Conservation (phyloP, 2,797 vertebrate genomes). For the Uromys caudimaculatus region DNA sequence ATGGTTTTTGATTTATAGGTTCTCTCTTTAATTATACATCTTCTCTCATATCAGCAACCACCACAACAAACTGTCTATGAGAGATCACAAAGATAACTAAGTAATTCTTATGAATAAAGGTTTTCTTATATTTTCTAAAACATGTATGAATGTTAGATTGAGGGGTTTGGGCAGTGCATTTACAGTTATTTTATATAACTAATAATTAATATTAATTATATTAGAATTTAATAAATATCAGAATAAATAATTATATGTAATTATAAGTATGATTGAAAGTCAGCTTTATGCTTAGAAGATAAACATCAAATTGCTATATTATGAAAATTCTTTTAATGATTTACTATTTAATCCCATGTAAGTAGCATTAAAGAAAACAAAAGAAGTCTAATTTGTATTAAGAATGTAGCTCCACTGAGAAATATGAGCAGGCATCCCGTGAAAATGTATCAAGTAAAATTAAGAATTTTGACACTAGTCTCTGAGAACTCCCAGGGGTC, state of each 20-base stretch:
- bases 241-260: neutral
- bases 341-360: neutral
- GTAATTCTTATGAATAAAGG: neutral
- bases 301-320: neutral
- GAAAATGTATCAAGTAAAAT: neutral
- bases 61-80: neutral
- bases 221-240: neutral
- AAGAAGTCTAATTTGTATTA: neutral
- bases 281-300: neutral
- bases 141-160: neutral
- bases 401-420: neutral
- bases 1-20: neutral
- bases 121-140: neutral
- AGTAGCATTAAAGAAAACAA: neutral
- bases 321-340: neutral
- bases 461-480: neutral
- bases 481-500: neutral
- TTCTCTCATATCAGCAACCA: neutral
- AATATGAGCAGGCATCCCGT: neutral
- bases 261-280: neutral
- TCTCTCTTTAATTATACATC: neutral
- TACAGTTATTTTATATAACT: neutral
- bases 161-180: neutral
- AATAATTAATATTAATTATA: neutral
- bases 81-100: neutral